Evolutionary conservation across 2,797 vertebrate species (phyloP), one percentile per base, ranked within the genome.

Genomic region (Mastacembelus armatus): DNA sequence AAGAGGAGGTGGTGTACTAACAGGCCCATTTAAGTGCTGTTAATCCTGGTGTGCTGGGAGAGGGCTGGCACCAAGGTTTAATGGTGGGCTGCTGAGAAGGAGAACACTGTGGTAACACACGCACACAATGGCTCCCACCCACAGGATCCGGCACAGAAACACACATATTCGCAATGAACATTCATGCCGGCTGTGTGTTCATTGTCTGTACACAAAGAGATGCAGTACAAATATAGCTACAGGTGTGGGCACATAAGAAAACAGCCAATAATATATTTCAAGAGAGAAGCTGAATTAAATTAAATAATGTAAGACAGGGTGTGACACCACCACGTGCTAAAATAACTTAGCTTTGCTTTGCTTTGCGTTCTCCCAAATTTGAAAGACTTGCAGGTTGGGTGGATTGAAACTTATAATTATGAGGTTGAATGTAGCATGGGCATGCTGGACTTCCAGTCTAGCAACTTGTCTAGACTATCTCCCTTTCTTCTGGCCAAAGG

Each of bases 21-120:
- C 87, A 86, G 83, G 66, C 77, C 81, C 88, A 83, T 90, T 92
- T 90, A 90, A 91, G 87, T 87, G 89, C 87, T 87, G 90, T 88
- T 92, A 90, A 91, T 90, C 91, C 89, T 77, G 81, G 85, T 87
- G 88, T 83, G 84, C 78, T 78, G 87, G 76, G 81, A 89, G 74
- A 85, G 85, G 74, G 71, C 78, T 83, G 87, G 77, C 85, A 85
- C 88, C 68, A 50, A 68, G 69, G 68, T 89, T 88, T 90, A 90
- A 85, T 89, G 85, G 86, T 84, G 71, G 83, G 78, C 88, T 83
- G 82, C 88, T 88, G 85, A 86, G 87, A 84, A 66, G 77, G 81
- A 82, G 80, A 71, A 58, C 56, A 6, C 65, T 83, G 80, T 15
- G 71, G 85, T 86, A 83, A 71, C 49, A 77, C 66, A 63, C 77